phyloP scores from a whole-genome alignment of 2,113 vertebrate species.

The Equus quagga region DNA sequence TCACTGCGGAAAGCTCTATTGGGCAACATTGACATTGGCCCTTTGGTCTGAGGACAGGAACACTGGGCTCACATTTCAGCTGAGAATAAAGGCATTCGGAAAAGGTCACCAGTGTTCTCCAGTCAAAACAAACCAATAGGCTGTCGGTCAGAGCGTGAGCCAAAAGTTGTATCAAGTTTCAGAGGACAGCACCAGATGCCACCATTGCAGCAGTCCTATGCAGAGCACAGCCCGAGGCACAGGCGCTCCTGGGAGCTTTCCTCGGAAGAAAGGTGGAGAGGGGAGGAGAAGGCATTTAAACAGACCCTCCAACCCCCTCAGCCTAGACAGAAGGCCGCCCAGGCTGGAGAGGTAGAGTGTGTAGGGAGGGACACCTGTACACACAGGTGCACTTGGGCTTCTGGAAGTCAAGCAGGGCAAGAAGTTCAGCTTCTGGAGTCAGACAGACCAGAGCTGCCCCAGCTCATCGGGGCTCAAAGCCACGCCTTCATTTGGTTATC shows the following conservation, averaged over 20 bases:
- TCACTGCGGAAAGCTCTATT: fast-evolving
- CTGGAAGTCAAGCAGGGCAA: background rate
- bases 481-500: fast-evolving
- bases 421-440: background rate
- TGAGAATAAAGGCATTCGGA: background rate
- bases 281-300: fast-evolving
- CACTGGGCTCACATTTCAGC: background rate
- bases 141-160: fast-evolving
- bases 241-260: background rate
- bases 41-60: background rate
- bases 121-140: background rate
- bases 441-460: background rate
- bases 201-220: background rate
- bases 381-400: background rate
- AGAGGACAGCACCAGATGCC: fast-evolving
- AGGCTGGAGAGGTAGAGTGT: fast-evolving
- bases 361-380: fast-evolving
- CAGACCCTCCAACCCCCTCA: background rate
- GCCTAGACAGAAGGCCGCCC: background rate
- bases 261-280: background rate
- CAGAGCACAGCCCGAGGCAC: background rate
- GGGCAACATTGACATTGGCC: fast-evolving
- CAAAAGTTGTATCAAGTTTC: background rate
- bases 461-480: fast-evolving
- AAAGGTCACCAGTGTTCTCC: background rate